phyloP scores from a whole-genome alignment of 2,797 vertebrate genomes.

The Darevskia nairensis region DNA sequence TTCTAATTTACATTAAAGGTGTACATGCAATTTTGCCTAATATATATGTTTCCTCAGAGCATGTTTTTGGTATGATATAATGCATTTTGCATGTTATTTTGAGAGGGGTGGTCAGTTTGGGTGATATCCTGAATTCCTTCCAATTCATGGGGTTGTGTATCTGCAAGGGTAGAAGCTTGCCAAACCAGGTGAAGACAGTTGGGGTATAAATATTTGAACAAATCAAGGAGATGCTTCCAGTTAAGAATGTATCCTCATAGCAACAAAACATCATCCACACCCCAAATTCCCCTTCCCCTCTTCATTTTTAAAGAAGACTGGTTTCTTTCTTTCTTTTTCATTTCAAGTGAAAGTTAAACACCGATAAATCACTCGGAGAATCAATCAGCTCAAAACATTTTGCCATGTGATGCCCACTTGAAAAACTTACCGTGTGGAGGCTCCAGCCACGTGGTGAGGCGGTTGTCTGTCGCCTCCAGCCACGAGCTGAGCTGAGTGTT shows the following conservation, averaged over 20 bases:
- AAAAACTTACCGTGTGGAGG: slow-evolving; percentile 27
- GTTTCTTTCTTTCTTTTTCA: not conserved
- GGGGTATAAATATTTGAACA: not conserved
- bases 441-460: slow-evolving; percentile 12
- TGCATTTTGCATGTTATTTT: too few relatives aligned
- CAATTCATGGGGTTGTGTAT: not conserved
- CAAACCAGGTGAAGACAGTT: not conserved
- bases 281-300: not conserved
- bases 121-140: not conserved
- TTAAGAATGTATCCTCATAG: not conserved
- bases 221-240: not conserved
- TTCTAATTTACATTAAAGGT: too few relatives aligned
- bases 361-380: not conserved
- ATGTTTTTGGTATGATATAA: too few relatives aligned
- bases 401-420: too few relatives aligned
- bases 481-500: slow-evolving; percentile 22
- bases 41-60: too few relatives aligned
- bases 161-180: too few relatives aligned
- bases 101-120: not conserved
- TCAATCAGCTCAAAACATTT: not conserved
- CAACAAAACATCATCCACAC: not conserved
- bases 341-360: not conserved
- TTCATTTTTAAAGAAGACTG: not conserved
- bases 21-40: too few relatives aligned
- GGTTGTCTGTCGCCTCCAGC: slow-evolving; percentile 29